These are phyloP conservation scores for Nezara viridula DNA, from an alignment of 2,888 invertebrate genomes.

Conservation along the genomic window DNA sequence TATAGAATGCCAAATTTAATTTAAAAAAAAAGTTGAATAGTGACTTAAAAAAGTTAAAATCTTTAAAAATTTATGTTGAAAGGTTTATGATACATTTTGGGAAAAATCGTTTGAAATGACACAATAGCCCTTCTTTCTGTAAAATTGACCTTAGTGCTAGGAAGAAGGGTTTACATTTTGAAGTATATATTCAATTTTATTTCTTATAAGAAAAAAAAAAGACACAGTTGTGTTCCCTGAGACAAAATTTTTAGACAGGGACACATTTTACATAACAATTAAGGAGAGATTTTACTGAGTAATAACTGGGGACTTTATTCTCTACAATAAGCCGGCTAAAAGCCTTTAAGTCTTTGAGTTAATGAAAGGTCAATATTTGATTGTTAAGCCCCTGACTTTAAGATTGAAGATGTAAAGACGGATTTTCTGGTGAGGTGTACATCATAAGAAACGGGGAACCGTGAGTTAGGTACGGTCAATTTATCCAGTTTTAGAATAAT, in stretches of 20 bases:
- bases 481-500: neutral
- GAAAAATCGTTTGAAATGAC: neutral
- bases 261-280: slow-evolving; percentile 24
- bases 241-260: slow-evolving; percentile 12
- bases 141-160: neutral
- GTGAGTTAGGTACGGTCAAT: neutral
- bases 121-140: neutral
- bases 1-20: too few relatives aligned
- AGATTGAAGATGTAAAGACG: neutral
- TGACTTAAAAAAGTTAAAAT: too few relatives aligned
- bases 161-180: neutral
- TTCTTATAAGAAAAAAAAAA: neutral
- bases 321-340: slow-evolving; percentile 28
- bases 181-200: neutral
- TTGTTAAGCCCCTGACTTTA: neutral
- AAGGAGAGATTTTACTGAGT: slow-evolving; percentile 15
- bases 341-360: slow-evolving; percentile 26
- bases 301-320: slow-evolving; percentile 1
- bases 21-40: too few relatives aligned
- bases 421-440: neutral
- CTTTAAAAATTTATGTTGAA: too few relatives aligned
- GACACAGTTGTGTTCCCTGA: neutral
- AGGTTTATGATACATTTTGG: neutral
- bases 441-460: neutral
- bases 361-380: slow-evolving; percentile 28